Evolutionary conservation across 2,797 vertebrate species (phyloP).

Genomic region (Glyptemys insculpta): DNA sequence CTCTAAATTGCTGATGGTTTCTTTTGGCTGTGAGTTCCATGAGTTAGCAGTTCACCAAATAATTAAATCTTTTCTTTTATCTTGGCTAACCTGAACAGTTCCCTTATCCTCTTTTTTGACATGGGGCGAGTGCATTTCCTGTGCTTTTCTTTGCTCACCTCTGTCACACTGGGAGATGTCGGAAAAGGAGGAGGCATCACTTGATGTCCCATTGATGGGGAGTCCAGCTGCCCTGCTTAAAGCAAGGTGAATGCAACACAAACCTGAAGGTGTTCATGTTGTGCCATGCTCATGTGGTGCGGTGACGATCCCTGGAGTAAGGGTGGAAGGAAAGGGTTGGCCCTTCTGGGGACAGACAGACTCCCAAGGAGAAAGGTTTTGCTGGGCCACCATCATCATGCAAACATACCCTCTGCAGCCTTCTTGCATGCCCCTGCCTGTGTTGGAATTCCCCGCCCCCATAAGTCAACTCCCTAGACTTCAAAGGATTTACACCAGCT

Average conservation of each 20-base stretch:
- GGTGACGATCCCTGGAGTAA: neutral
- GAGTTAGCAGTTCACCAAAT: neutral
- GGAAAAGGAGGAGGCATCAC: neutral
- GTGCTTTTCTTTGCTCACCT: neutral
- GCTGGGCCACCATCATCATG: neutral
- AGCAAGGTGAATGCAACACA: neutral
- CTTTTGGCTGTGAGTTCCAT: neutral
- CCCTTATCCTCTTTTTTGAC: neutral
- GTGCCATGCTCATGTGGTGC: neutral
- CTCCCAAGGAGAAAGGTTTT: neutral
- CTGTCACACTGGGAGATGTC: neutral
- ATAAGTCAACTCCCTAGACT: neutral
- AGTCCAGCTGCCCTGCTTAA: neutral
- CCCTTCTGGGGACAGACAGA: neutral
- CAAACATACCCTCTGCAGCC: neutral
- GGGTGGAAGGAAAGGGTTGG: neutral
- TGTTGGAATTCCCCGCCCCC: neutral
- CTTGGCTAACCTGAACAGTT: neutral
- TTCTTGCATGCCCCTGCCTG: neutral
- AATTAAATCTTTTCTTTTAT: neutral
- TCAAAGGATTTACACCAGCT: neutral
- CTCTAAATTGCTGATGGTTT: neutral
- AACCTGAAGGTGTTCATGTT: neutral
- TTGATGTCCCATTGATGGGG: neutral
- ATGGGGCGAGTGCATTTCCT: neutral